Conservation (phyloP, 2,113 vertebrate genomes). For the Anthoscopus minutus region DNA sequence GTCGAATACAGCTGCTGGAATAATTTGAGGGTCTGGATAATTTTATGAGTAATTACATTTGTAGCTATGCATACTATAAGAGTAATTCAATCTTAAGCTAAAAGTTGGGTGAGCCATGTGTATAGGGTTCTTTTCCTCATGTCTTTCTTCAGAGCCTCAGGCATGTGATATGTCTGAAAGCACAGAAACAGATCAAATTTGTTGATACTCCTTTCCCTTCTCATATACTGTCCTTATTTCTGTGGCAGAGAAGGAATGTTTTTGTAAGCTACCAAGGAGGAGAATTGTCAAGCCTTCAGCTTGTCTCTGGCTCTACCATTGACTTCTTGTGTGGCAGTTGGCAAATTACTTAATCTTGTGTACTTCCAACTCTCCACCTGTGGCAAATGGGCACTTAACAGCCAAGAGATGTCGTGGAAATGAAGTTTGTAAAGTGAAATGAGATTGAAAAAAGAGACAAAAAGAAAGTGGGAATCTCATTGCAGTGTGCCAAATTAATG, state of each 20-base stretch:
- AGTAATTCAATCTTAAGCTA: conserved; percentile 36
- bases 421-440: neutral
- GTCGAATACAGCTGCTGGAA: neutral
- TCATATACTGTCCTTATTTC: neutral
- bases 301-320: neutral
- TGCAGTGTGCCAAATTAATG: neutral
- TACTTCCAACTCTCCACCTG: neutral
- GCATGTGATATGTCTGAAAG: neutral
- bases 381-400: neutral
- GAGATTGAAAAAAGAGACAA: neutral
- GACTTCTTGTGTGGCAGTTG: neutral
- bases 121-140: neutral
- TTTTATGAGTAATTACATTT: conserved; percentile 55
- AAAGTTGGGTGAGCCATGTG: neutral
- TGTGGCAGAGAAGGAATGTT: neutral
- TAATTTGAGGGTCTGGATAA: conserved; percentile 40
- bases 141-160: neutral
- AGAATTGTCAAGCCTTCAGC: neutral
- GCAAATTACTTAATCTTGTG: neutral
- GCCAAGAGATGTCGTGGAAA: neutral
- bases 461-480: neutral
- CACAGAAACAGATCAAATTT: neutral
- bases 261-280: neutral
- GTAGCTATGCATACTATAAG: conserved; percentile 20
- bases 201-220: neutral